Conservation (phyloP, 30 jellyfish, hydroid and myxozoan species). For the Euphysa ruthae region DNA sequence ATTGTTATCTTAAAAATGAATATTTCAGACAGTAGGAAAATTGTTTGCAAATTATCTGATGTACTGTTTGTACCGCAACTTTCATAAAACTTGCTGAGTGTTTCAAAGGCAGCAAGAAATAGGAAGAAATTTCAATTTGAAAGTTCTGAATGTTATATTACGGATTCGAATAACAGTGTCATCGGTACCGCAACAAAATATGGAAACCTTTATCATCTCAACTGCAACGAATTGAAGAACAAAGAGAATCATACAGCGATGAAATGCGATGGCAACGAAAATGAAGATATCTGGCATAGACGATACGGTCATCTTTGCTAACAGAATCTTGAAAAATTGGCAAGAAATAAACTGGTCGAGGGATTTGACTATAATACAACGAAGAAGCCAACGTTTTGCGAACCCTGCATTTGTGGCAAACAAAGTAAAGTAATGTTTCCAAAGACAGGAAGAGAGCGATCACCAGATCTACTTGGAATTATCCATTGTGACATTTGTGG, state of each 20-base stretch:
- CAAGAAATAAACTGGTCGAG: conserved; percentile 13
- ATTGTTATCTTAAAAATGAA: too few species aligned
- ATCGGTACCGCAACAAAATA: too few species aligned
- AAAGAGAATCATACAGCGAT: too few species aligned
- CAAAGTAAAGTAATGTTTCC: conserved; percentile 25
- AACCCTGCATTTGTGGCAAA: conserved; percentile 35
- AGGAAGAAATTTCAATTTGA: conserved; percentile 9
- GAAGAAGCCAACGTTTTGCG: conserved; percentile 10
- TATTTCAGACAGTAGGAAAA: too few species aligned
- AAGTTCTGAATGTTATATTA: background rate
- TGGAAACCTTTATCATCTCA: conserved; percentile 40
- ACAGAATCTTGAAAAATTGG: background rate
- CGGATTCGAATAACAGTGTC: too few species aligned
- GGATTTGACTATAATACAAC: conserved; percentile 21
- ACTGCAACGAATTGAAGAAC: conserved; percentile 9
- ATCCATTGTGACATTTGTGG: conserved; percentile 59
- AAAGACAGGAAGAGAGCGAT: conserved; percentile 22
- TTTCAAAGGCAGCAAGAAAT: conserved; percentile 15
- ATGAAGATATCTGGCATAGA: conserved; percentile 38
- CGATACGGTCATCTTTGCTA: conserved; percentile 41
- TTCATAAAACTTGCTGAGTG: conserved; percentile 26
- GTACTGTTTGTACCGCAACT: background rate
- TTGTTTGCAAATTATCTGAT: too few species aligned
- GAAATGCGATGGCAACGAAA: conserved; percentile 4
- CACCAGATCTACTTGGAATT: conserved; percentile 11